Evolutionary conservation across 2,113 vertebrate genomes (phyloP), one percentile per base, ranked within the genome.

Genomic region (Sclerurus mexicanus): DNA sequence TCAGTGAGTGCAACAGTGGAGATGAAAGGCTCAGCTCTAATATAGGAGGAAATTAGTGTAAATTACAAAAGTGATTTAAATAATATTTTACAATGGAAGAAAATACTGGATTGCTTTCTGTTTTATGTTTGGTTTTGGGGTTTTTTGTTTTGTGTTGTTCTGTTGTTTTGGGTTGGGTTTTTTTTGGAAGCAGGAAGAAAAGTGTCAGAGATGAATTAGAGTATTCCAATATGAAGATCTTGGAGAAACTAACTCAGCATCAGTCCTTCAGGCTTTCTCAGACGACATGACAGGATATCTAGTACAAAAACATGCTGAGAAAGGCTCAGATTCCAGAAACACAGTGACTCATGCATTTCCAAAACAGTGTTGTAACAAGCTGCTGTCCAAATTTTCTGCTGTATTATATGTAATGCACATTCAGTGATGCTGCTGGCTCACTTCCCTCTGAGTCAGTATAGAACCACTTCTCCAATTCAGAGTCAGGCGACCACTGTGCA

Each of bases 331-430:
- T 93, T 92, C 68, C 86, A 95, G 63, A 95, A 86, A 92, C 50
- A 67, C 24, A 46, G 76, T 96, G 96, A 93, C 86, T 97, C 92
- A 96, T 59, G 55, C 63, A 84, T 89, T 96, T 95, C 92, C 86
- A 95, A 97, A 92, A 86, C 83, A 94, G 64, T 58, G 23, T 83
- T 94, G 24, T 8, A 97, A 85, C 82, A 66, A 95, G 86, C 12
- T 93, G 88, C 88, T 92, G 63, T 95, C 92, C 92, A 95, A 55
- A 84, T 88, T 88, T 94, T 83, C 86, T 86, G 62, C 77, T 78
- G 66, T 72, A 88, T 74, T 88, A 40, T 71, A 90, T 81, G 83
- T 74, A 92, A 71, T 63, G 30, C 59, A 71, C 30, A 28, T 93
- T 86, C 68, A 92, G 83, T 16, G 86, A 64, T 93, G 94, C 76